Evolutionary conservation across 2,113 vertebrate genomes (phyloP).

Genomic region (Eclectus roratus): DNA sequence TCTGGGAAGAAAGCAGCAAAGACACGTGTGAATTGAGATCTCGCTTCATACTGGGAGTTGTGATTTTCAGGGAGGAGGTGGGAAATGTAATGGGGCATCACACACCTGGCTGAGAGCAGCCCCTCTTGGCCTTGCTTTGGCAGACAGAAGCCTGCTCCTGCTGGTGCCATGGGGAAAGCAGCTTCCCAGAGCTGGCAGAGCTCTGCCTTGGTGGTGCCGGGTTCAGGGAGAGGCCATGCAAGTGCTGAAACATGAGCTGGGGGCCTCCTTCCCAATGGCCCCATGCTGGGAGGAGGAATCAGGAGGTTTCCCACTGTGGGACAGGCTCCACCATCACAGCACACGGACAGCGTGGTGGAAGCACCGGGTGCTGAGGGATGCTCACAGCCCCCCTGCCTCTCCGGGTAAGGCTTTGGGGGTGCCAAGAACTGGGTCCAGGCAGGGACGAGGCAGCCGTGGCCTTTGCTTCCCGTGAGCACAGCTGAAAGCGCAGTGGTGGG

Average conservation of each 20-base stretch:
- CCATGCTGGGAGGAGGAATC: not conserved
- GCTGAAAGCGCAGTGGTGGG: accelerated
- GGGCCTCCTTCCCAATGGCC: not conserved
- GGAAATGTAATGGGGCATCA: accelerated
- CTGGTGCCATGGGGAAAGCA: not conserved
- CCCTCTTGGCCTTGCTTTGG: accelerated
- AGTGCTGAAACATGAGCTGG: not conserved
- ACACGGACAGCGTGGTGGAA: accelerated
- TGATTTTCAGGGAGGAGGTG: not conserved
- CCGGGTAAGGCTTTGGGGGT: not conserved
- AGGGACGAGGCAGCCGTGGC: not conserved
- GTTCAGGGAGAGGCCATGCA: not conserved
- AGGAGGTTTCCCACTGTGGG: not conserved
- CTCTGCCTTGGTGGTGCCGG: accelerated
- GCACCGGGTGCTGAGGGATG: not conserved
- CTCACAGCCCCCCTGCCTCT: not conserved
- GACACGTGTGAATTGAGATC: accelerated
- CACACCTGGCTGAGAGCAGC: not conserved
- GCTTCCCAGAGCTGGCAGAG: not conserved
- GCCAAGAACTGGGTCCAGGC: accelerated
- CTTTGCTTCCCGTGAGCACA: not conserved
- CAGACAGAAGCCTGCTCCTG: not conserved
- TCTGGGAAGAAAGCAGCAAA: not conserved
- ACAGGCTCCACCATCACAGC: not conserved
- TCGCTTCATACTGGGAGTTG: not conserved